Base-by-base conservation (phyloP, 2,113 vertebrate species). In the Seriola aureovittata region DNA sequence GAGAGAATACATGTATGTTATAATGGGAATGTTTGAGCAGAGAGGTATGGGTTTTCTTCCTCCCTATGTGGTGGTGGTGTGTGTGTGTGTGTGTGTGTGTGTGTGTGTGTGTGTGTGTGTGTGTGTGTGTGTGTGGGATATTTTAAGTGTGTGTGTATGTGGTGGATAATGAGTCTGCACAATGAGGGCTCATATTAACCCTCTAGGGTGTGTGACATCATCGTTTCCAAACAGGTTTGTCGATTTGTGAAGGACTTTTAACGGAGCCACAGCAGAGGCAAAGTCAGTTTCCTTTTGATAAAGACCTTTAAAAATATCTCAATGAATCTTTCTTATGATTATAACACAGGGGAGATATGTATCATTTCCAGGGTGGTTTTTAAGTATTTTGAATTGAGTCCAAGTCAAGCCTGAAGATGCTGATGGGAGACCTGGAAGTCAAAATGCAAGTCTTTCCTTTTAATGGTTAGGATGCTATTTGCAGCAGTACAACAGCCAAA, bases 151-250 rank as follows among this genome's bases (percentile, higher is more conserved):
- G 75, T 72, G 82, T 82, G 32, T 80, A 5, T 55, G 48, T 76
- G 82, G 74, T 74, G 69, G 78, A 87, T 89, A 92, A 89, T 85
- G 84, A 89, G 71, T 78, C 67, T 17, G 78, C 75, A 91, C 80
- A 85, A 81, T 74, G 79, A 87, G 34, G 85, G 75, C 86, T 91
- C 81, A 65, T 88, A 77, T 91, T 81, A 89, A 89, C 84, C 88
- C 87, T 89, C 64, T 8, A 66, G 87, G 89, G 88, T 82, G 68
- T 73, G 73, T 92, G 91, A 90, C 82, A 82, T 91, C 87, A 91
- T 86, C 13, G 50, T 91, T 88, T 91, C 86, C 86, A 91, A 89
- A 85, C 75, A 81, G 78, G 87, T 86, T 74, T 60, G 72, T 80
- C 59, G 54, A 86, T 79, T 19, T 72, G 52, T 79, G 32, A 58